These are phyloP conservation scores for Semnopithecus entellus DNA, from an alignment of 2,113 vertebrate species.

Conservation along the genomic window DNA sequence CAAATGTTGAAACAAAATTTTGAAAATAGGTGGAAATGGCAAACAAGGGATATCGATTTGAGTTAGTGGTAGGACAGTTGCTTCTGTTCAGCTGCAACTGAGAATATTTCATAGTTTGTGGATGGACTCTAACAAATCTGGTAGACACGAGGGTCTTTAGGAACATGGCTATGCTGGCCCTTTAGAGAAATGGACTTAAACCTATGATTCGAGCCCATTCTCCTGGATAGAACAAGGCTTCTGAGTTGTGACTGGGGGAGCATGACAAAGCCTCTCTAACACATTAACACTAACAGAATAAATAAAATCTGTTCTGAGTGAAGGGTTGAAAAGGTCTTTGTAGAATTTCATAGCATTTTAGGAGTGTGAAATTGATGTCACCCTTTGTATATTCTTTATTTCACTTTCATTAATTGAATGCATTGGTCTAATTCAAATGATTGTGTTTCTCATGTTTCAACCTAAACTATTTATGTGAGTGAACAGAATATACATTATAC, in stretches of 20 bases:
- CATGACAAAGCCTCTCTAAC: not conserved
- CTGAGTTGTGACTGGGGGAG: not conserved
- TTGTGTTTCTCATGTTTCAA: not conserved
- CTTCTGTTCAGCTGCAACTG: not conserved
- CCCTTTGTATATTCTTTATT: not conserved
- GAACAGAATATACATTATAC: not conserved
- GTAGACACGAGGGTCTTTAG: not conserved
- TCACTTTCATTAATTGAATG: slow-evolving; percentile 7
- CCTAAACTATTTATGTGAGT: not conserved
- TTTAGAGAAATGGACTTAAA: not conserved
- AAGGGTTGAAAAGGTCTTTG: not conserved
- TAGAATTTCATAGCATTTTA: not conserved
- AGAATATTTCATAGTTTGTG: not conserved
- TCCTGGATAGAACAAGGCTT: not conserved
- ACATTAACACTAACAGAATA: not conserved
- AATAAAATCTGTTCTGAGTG: not conserved
- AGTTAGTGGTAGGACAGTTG: not conserved
- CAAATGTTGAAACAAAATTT: slow-evolving; percentile 16
- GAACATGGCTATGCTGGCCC: not conserved
- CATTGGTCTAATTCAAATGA: not conserved
- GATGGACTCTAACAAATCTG: not conserved
- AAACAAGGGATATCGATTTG: slow-evolving; percentile 19
- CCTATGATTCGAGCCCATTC: not conserved
- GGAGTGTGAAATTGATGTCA: not conserved
- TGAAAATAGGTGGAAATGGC: slow-evolving; percentile 28